Evolutionary conservation across 64 coral and sea anemone species (phyloP), one percentile per base, ranked within the genome.

Genomic region (Porites lutea): DNA sequence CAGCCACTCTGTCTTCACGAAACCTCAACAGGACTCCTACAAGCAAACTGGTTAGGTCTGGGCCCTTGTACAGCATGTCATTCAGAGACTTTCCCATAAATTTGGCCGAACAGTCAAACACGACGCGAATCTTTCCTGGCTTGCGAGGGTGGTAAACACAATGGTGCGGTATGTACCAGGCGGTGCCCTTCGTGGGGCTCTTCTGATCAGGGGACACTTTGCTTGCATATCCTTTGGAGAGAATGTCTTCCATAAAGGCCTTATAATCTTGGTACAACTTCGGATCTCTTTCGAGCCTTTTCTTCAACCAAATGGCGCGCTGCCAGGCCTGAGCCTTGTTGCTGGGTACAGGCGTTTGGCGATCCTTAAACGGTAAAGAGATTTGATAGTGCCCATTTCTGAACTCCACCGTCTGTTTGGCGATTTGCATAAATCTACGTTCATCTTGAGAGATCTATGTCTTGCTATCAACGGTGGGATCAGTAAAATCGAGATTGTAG

Each of bases 81-180:
- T 92, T 92, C 2, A 86, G 65, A 5, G 90, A 92, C 27, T 76
- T 82, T 74, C 89, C 78, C 51, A 23, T 54, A 47, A 85, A 72
- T n/a, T 76, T 92, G 22, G 90, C 82, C 44, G 82, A 77, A 44
- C 91, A 93, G 53, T 93, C 82, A 22, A 78, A 93, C 2, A 93
- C 82, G 13, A 93, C 75, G 16, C 79, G 12, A 64, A 79, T 84
- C 58, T 95, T 95, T 6, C 75, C 79, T 48, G 87, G 88, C 58
- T 90, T 81, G 37, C 67, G 27, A 7, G 88, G 88, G 11, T 90
- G 64, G n/a, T 90, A 52, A 10, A 90, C 88, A 3, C 79, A 79
- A 10, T 95, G 88, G 65, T 95, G 81, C 12, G 93, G 80, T 77
- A 90, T 88, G 53, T 90, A 90, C 93, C 88, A 95, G 4, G 62